Percentiles rank a stretch among this genome's conserved stretches.
Evolutionary conservation across 2,888 invertebrate species (phyloP).

Genomic region (Laothoe populi): DNA sequence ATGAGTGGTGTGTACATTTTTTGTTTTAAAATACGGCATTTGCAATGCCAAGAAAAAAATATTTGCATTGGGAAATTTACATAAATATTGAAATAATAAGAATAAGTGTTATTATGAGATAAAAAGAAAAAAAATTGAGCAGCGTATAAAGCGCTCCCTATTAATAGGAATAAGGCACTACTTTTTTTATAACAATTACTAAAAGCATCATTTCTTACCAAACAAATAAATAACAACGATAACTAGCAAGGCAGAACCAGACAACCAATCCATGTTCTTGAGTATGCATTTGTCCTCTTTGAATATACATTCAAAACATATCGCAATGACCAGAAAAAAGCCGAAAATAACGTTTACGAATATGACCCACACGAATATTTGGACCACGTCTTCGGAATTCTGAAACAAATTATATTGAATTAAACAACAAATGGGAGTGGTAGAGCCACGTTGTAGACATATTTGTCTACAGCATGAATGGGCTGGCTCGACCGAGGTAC

Average conservation of each 20-base stretch:
- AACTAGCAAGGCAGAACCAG: conserved; percentile 39
- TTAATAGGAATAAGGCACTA: not conserved
- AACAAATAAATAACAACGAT: conserved; percentile 42
- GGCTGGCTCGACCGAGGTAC: too few relatives aligned
- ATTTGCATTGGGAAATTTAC: too few relatives aligned
- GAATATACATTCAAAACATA: conserved; percentile 44
- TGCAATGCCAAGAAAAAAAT: too few relatives aligned
- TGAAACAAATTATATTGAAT: conserved; percentile 35
- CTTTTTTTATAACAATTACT: not conserved
- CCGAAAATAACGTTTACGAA: conserved; percentile 51
- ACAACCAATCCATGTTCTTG: conserved; percentile 54
- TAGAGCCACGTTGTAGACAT: too few relatives aligned
- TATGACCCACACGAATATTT: conserved; percentile 55
- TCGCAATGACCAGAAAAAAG: conserved; percentile 37
- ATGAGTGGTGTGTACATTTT: too few relatives aligned
- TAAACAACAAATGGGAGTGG: not conserved
- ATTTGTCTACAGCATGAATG: too few relatives aligned
- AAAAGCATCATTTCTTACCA: conserved; percentile 45
- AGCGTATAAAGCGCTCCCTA: too few relatives aligned
- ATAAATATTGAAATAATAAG: too few relatives aligned
- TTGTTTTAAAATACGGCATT: too few relatives aligned
- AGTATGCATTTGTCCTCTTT: conserved; percentile 42
- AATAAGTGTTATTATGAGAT: too few relatives aligned
- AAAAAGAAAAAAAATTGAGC: too few relatives aligned
- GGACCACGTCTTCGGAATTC: conserved; percentile 57